Percentiles rank a stretch among this genome's conserved stretches.
These are phyloP conservation scores for Spodoptera picta DNA, from an alignment of 2,888 invertebrate species.

Conservation along the genomic window DNA sequence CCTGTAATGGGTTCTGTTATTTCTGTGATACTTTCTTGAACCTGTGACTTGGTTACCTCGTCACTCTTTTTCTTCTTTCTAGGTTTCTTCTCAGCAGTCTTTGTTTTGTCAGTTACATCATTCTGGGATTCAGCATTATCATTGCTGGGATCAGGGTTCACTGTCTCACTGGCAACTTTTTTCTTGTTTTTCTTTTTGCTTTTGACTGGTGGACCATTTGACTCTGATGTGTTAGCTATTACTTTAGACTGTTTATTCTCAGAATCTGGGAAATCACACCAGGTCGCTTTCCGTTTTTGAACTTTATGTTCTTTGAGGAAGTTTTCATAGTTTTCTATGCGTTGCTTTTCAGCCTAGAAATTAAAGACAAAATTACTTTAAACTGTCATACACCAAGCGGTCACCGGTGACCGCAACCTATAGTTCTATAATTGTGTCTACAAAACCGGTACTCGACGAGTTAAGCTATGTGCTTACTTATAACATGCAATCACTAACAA, in stretches of 20 bases:
- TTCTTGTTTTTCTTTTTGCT: slow-evolving; percentile 62
- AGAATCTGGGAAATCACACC: slow-evolving; percentile 88
- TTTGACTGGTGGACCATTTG: slow-evolving; percentile 42
- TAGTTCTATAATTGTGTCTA: no score
- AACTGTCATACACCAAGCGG: no score
- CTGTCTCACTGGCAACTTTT: slow-evolving; percentile 29
- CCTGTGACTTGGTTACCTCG: slow-evolving; percentile 13
- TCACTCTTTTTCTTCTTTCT: slow-evolving; percentile 40
- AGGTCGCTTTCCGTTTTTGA: slow-evolving; percentile 81
- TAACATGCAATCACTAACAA: no score
- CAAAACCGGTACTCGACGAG: no score
- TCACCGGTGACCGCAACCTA: no score
- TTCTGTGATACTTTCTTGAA: slow-evolving; percentile 12
- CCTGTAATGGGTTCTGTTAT: slow-evolving; percentile 9
- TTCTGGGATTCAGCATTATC: slow-evolving; percentile 7
- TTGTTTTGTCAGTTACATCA: slow-evolving; percentile 2
- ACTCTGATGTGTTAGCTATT: slow-evolving; percentile 10
- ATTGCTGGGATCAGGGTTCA: slow-evolving; percentile 8
- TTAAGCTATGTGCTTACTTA: no score
- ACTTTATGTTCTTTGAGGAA: slow-evolving; percentile 85
- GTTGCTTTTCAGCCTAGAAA: slow-evolving; percentile 83
- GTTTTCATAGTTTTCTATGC: slow-evolving; percentile 84
- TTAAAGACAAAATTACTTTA: slow-evolving; percentile 3
- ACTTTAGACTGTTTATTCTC: slow-evolving; percentile 15
- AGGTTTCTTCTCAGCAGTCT: slow-evolving; percentile 15